Base-by-base conservation (phyloP, 1,140 invertebrate genomes). In the Drosophila sechellia region DNA sequence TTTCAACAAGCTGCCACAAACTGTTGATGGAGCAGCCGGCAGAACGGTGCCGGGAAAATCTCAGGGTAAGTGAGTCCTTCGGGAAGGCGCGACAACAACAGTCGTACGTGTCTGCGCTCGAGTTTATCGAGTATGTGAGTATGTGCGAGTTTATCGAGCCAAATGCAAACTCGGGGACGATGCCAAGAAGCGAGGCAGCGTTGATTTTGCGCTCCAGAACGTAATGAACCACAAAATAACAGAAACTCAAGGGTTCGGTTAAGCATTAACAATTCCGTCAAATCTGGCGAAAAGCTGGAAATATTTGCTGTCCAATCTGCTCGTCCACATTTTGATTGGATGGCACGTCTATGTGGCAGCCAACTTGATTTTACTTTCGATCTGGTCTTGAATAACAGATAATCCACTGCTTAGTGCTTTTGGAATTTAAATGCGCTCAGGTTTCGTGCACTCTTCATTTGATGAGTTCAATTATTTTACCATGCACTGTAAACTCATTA, bases 1-100 rank as follows among this genome's bases (percentile, higher is more conserved):
- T 87, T 89, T 87, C 79, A 77, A 83, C 83, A 87, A 83, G 83
- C 83, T 86, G 83, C 83, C 83, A 83, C 83, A 89, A 83, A 69
- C 79, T 86, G 84, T 76, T 74, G 72, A 73, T 34, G 58, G 45
- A 46, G 42, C 40, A 57, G 63, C 57, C 37, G 48, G 42, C 45
- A 50, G 34, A n/a, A 31, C 22, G 31, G 31, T 8, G 6, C 15
- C 15, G 39, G 31, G 22, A 3, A 42, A 31, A 15, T 35, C 11
- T 27, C 13, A n/a, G 43, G 58, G 20, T 74, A 55, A 60, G 59
- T 27, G 54, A 39, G 34, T 40, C 15, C 34, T 46, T 22, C 25
- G 5, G 17, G 31, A 13, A 22, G 55, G 31, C 35, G 65, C 13
- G 34, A 20, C 37, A 43, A 15, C 35, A 37, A 68, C 74, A 46